Evolutionary conservation across 2,888 invertebrate species (phyloP).

Genomic region (Phyllotreta striolata): DNA sequence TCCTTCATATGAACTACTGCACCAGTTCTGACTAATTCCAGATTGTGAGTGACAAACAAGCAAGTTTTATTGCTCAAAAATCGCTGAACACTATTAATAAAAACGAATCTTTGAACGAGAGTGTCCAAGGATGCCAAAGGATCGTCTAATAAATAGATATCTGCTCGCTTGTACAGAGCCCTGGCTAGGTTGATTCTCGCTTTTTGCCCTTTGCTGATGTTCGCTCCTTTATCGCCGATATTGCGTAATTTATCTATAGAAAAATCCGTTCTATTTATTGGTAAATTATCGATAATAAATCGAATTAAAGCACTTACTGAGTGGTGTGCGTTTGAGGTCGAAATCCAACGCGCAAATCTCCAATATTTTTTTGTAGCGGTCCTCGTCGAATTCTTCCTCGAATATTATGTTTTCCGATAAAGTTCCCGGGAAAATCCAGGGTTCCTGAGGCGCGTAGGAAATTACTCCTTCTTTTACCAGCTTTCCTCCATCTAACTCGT

Average conservation of each 20-base stretch:
- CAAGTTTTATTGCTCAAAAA: slow-evolving; percentile 47
- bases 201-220: slow-evolving; percentile 82
- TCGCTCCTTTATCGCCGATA: slow-evolving; percentile 81
- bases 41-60: slow-evolving; percentile 45
- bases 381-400: slow-evolving; percentile 67
- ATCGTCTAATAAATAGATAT: slow-evolving; percentile 80
- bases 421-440: slow-evolving; percentile 67
- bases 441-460: slow-evolving; percentile 68
- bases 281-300: too few species aligned
- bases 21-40: slow-evolving; percentile 36
- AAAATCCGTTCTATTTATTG: too few species aligned
- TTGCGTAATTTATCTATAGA: slow-evolving; percentile 72
- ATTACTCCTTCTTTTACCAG: slow-evolving; percentile 61
- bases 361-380: slow-evolving; percentile 68
- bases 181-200: slow-evolving; percentile 80
- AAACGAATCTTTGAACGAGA: slow-evolving; percentile 73
- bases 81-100: slow-evolving; percentile 65
- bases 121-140: slow-evolving; percentile 82
- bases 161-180: slow-evolving; percentile 76
- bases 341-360: slow-evolving; percentile 68
- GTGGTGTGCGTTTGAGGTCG: slow-evolving; percentile 60
- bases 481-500: slow-evolving; percentile 49
- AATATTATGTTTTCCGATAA: slow-evolving; percentile 81
- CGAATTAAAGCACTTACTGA: slow-evolving; percentile 23
- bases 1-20: slow-evolving; percentile 41